Evolutionary conservation across 2,888 invertebrate species (phyloP).

Genomic region (Ecliptopera silaceata): DNA sequence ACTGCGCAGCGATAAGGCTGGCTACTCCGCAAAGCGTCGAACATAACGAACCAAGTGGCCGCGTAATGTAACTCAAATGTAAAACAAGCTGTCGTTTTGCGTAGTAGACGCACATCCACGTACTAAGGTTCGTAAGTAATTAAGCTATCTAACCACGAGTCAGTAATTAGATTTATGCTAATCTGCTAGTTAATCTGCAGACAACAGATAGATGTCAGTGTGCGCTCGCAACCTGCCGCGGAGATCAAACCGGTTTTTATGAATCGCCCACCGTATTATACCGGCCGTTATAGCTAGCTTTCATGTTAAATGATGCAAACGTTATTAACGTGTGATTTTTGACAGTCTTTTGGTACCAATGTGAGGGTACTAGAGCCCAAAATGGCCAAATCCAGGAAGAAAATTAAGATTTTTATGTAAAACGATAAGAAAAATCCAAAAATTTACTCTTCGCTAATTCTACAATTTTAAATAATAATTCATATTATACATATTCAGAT

Average conservation of each 20-base stretch:
- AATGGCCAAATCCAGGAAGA: no score
- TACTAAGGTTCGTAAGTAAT: conserved; percentile 9
- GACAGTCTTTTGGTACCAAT: no score
- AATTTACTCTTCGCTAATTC: no score
- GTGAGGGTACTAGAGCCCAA: no score
- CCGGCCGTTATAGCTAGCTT: background rate
- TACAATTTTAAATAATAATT: no score
- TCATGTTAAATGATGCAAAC: no score
- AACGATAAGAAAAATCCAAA: no score
- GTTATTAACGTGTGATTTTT: no score
- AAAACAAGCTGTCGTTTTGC: background rate
- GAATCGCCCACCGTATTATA: background rate
- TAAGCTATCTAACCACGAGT: conserved; percentile 8
- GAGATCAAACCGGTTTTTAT: background rate
- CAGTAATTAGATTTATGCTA: conserved; percentile 28
- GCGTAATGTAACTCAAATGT: no score
- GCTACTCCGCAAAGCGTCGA: background rate
- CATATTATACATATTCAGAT: no score
- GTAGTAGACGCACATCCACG: background rate
- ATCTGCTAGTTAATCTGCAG: conserved; percentile 19
- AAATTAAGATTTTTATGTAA: no score
- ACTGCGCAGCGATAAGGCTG: no score
- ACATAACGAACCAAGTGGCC: background rate
- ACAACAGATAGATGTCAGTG: conserved; percentile 15
- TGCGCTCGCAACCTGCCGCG: conserved; percentile 1